phyloP scores from a whole-genome alignment of 1,140 invertebrate species.

The Listronotus bonariensis region DNA sequence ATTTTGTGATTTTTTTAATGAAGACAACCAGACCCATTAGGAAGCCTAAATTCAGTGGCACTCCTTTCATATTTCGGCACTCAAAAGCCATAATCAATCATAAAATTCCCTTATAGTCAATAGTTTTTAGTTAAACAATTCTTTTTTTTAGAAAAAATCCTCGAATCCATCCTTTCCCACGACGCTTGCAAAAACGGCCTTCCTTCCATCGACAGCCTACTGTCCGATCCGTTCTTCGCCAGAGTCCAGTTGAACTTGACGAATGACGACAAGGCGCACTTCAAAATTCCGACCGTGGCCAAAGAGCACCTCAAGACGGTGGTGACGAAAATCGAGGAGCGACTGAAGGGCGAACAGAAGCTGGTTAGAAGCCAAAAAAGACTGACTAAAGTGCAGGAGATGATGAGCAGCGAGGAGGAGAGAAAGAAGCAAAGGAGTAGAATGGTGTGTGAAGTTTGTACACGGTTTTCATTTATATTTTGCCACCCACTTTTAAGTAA shows the following conservation, averaged over 20 bases:
- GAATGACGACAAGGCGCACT: conserved; percentile 61
- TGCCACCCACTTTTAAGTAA: too few relatives aligned
- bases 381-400: conserved; percentile 76
- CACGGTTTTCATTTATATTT: too few relatives aligned
- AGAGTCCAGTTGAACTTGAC: conserved; percentile 54
- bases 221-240: conserved; percentile 76
- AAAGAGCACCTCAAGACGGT: conserved; percentile 75
- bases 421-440: conserved; percentile 73
- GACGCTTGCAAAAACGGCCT: conserved; percentile 77
- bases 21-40: too few relatives aligned
- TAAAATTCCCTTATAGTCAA: too few relatives aligned
- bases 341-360: conserved; percentile 81
- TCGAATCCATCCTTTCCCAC: conserved; percentile 79
- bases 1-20: too few relatives aligned
- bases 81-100: too few relatives aligned
- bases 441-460: conserved; percentile 44
- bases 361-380: conserved; percentile 72
- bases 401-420: conserved; percentile 78
- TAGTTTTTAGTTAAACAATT: too few relatives aligned
- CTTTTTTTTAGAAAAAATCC: conserved; percentile 68
- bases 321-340: conserved; percentile 67
- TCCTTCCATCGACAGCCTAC: conserved; percentile 69
- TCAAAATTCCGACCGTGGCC: conserved; percentile 76
- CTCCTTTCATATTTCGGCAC: too few relatives aligned
- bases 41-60: too few relatives aligned